Evolutionary conservation across 2,888 invertebrate species (phyloP), one percentile per base, ranked within the genome.

Genomic region (Stenodera caucasica): DNA sequence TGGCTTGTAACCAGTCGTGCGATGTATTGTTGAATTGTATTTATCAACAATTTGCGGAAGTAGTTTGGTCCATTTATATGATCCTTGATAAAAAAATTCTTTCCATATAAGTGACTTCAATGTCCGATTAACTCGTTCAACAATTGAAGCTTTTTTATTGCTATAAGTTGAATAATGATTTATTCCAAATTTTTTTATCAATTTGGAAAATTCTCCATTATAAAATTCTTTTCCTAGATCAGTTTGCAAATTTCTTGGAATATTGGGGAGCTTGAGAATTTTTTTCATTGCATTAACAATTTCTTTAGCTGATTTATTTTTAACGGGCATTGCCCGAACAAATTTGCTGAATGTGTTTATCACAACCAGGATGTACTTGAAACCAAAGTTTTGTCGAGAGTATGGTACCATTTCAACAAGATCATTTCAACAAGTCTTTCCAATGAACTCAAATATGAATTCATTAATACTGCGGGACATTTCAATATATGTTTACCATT

Each of bases 301-400:
- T 57, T 71, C 69, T 53, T 67, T 58, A 18, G 60, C 72, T 50
- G 52, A 70, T 68, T 74, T 76, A 9, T 55, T 66, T 65, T 76
- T 75, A 8, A 74, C 40, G 0, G 75, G 72, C 30, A 66, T 51
- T 32, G 67, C 71, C 73, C 73, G 78, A 1, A 74, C 73, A 68
- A 66, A 78, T 69, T 78, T 77, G 2, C 37, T 75, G 75, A 66
- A 76, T 75, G 66, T 65, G 64, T 77, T 73, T 33, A 75, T 77
- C 23, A 75, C 65, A n/a, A 72, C 71, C 49, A 77, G 59, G 18
- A 77, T 55, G 58, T 70, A 76, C 57, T 70, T 71, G 57, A 61
- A 72, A 8, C 68, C 70, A 40, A 70, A 73, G 55, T 75, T 77
- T 29, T 63, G 49, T 32, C 55, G 60, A 15, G 74, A 49, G 71